Conservation (phyloP, 2,113 vertebrate species). For the Cavia aperea region DNA sequence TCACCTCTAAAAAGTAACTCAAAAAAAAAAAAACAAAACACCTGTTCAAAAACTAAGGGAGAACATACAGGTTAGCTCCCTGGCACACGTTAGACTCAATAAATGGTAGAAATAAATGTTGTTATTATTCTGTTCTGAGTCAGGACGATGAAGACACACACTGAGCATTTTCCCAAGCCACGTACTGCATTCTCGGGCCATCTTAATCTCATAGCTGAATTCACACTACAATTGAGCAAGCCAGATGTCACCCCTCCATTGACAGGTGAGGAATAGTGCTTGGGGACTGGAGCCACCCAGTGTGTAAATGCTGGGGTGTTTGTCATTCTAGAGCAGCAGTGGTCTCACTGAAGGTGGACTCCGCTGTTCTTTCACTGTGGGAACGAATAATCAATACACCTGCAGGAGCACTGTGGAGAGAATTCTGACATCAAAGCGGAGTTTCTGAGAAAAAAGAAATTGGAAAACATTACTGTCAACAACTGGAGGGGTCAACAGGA, state of each 20-base stretch:
- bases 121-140: not conserved
- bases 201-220: too few species aligned
- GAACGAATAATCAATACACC: not conserved
- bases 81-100: too few species aligned
- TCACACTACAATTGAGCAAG: too few species aligned
- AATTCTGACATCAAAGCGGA: not conserved
- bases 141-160: not conserved
- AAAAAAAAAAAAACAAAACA: too few species aligned
- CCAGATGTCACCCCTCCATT: not conserved
- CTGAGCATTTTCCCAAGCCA: not conserved
- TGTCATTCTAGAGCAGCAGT: not conserved
- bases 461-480: constrained; percentile 6
- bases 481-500: not conserved
- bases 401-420: not conserved
- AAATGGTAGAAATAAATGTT: not conserved
- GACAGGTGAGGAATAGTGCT: not conserved
- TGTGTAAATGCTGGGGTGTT: not conserved
- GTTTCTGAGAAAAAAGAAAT: constrained; percentile 35
- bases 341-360: not conserved
- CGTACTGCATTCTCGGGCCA: not conserved
- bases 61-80: not conserved
- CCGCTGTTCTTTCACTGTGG: not conserved
- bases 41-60: not conserved
- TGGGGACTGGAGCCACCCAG: not conserved
- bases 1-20: constrained; percentile 7